These are phyloP conservation scores for Casuarius casuarius DNA, from an alignment of 2,113 vertebrate genomes.

Conservation along the genomic window DNA sequence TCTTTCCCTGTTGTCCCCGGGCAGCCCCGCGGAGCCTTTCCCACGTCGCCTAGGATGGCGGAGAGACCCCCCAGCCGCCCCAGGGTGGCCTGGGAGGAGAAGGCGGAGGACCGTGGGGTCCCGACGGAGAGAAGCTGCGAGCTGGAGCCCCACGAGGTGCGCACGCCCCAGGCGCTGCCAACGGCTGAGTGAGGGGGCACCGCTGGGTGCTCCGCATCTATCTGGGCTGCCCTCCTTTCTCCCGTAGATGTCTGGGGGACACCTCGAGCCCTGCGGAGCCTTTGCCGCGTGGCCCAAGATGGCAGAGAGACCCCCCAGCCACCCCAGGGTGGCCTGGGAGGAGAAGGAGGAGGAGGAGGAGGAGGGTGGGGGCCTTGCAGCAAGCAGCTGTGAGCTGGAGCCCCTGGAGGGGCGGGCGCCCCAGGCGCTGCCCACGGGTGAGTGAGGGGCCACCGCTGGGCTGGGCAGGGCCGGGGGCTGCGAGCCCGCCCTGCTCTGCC, in stretches of 20 bases:
- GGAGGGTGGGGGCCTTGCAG: neutral
- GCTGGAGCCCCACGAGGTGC: accelerated
- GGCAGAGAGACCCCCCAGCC: too few species aligned
- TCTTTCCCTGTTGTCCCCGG: too few species aligned
- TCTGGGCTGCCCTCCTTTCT: too few species aligned
- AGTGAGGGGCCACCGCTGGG: neutral
- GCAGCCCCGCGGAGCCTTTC: too few species aligned
- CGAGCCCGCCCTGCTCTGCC: neutral
- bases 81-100: neutral
- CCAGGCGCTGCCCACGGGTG: neutral
- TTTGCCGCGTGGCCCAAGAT: too few species aligned
- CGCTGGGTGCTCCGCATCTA: neutral
- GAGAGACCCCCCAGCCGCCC: neutral
- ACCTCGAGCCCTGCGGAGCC: too few species aligned
- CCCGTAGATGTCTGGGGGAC: too few species aligned
- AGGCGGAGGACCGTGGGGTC: too few species aligned
- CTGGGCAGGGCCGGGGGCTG: too few species aligned
- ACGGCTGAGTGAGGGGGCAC: neutral
- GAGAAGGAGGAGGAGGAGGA: neutral
- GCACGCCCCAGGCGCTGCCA: neutral
- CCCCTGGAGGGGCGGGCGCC: neutral
- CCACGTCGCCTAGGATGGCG: neutral
- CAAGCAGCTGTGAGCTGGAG: accelerated
- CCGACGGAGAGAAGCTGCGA: neutral
- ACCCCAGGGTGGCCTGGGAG: too few species aligned